A percentile compares a stretch with the other conserved stretches of the same genome.
phyloP scores from a whole-genome alignment of 2,113 vertebrate genomes.

The Eulacestoma nigropectus region DNA sequence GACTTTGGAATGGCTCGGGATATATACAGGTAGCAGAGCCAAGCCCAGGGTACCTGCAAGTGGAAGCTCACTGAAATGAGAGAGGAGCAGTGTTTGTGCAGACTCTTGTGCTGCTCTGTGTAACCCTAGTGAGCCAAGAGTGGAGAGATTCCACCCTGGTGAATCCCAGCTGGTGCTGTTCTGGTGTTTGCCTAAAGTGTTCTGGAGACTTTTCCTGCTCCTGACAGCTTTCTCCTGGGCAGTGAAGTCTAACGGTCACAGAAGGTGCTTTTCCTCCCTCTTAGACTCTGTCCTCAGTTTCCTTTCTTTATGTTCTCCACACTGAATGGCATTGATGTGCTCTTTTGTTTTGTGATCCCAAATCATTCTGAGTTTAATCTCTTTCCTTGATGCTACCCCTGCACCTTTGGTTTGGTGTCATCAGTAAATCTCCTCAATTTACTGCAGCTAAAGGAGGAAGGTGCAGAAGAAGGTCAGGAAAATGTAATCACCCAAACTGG shows the following conservation, averaged over 20 bases:
- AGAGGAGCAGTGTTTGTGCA: background rate
- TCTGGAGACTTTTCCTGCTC: background rate
- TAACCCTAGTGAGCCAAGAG: background rate
- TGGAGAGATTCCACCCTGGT: background rate
- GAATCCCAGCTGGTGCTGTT: background rate
- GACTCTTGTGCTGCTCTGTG: background rate
- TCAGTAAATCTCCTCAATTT: conserved; percentile 47
- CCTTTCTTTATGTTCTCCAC: background rate
- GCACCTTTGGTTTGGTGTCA: background rate
- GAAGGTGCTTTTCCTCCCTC: background rate
- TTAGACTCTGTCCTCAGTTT: background rate
- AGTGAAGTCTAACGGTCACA: background rate
- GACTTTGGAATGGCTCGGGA: conserved; percentile 99
- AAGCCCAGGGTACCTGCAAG: background rate
- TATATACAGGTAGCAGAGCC: conserved; percentile 88
- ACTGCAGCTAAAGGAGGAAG: conserved; percentile 10
- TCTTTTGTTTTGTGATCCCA: background rate
- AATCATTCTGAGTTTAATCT: conserved; percentile 22
- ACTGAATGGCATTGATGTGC: background rate
- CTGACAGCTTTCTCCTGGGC: background rate
- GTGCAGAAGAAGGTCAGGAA: conserved; percentile 15
- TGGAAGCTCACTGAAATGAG: background rate
- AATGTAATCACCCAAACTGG: conserved; percentile 42
- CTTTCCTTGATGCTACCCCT: background rate
- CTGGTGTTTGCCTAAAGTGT: background rate